Percentiles rank a stretch among this genome's conserved stretches.
phyloP scores from a whole-genome alignment of 2,113 vertebrate genomes.

The Melanerpes aurifrons region DNA sequence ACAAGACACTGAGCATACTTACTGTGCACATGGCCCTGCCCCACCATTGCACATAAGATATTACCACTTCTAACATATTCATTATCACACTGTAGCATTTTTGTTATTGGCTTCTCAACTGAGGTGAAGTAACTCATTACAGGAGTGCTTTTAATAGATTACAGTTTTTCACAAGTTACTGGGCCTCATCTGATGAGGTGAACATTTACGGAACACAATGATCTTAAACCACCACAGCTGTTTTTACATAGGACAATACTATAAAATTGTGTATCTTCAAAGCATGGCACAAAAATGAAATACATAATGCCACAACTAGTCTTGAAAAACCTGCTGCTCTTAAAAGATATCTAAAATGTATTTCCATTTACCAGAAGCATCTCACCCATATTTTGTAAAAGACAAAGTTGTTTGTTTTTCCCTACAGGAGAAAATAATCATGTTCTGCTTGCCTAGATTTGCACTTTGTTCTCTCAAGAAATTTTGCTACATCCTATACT shows the following conservation, averaged over 20 bases:
- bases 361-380: background rate
- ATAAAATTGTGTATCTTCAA: background rate
- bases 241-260: background rate
- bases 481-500: background rate
- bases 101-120: background rate
- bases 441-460: background rate
- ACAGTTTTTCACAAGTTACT: background rate
- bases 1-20: background rate
- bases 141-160: background rate
- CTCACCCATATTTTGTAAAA: background rate
- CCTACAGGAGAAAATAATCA: background rate
- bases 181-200: background rate
- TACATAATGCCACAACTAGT: background rate
- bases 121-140: background rate
- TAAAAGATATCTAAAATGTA: background rate
- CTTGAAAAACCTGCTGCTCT: background rate
- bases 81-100: background rate
- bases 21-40: background rate
- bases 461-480: background rate
- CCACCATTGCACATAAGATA: background rate
- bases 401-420: background rate
- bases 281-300: background rate
- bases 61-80: background rate
- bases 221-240: background rate
- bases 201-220: background rate